These are phyloP conservation scores for Yasuhikotakia modesta DNA, from an alignment of 2,797 vertebrate species.

Conservation along the genomic window DNA sequence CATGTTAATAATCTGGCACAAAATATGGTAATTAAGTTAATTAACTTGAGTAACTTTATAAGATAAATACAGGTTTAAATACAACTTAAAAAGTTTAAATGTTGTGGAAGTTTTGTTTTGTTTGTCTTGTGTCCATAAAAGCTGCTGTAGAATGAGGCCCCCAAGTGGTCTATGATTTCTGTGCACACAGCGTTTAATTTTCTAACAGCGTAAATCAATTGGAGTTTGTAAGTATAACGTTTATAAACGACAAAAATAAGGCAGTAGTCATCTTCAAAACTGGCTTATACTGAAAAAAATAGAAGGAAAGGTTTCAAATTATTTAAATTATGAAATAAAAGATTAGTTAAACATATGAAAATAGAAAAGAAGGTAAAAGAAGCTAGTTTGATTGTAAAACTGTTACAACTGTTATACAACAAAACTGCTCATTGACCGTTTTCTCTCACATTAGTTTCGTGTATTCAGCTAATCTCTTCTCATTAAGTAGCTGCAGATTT, in stretches of 20 bases:
- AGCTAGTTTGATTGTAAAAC: neutral
- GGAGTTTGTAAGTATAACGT: too few relatives aligned
- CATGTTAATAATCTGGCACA: too few relatives aligned
- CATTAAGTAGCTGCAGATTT: conserved; percentile 74
- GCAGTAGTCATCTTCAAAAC: too few relatives aligned
- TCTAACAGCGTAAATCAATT: too few relatives aligned
- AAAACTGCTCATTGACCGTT: conserved; percentile 71
- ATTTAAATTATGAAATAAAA: too few relatives aligned
- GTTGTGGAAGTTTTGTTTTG: too few relatives aligned
- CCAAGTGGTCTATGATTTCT: neutral
- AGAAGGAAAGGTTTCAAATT: too few relatives aligned
- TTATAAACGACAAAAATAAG: too few relatives aligned
- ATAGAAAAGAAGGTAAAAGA: neutral
- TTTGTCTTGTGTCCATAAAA: neutral
- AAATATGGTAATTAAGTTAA: too few relatives aligned
- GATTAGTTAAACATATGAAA: neutral
- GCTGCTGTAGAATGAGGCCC: neutral
- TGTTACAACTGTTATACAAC: too few relatives aligned
- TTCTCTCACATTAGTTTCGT: conserved; percentile 80
- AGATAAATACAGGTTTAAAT: neutral
- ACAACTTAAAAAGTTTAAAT: neutral
- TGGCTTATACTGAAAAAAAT: too few relatives aligned
- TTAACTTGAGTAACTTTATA: neutral
- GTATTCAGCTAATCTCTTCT: conserved; percentile 82
- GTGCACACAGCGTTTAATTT: neutral